Evolutionary conservation across 2,113 vertebrate genomes (phyloP).

Genomic region (Ellobius talpinus): DNA sequence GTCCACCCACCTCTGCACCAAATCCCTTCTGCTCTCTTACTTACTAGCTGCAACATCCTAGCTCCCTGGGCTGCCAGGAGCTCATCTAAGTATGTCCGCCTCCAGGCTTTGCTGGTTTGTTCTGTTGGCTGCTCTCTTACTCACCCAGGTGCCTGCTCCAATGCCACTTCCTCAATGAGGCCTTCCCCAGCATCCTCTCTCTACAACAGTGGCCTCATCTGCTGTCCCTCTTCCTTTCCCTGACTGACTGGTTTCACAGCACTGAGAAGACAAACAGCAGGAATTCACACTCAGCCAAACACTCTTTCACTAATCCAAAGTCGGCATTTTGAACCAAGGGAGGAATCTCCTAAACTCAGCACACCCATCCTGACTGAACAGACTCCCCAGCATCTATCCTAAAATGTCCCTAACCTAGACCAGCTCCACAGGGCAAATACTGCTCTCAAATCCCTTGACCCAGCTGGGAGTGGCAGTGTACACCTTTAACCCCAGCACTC

Average conservation of each 20-base stretch:
- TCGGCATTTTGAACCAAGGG: background rate
- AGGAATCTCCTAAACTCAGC: background rate
- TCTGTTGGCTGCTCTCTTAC: background rate
- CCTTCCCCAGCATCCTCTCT: background rate
- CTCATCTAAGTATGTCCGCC: background rate
- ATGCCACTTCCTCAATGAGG: background rate
- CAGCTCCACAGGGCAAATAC: background rate
- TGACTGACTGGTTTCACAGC: background rate
- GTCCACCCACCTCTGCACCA: background rate
- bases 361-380: background rate
- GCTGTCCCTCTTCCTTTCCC: background rate
- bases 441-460: background rate
- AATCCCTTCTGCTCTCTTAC: background rate
- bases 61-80: background rate
- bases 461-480: background rate
- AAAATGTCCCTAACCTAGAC: background rate
- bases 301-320: conserved; percentile 8
- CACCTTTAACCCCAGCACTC: background rate
- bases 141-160: background rate
- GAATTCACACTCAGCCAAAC: background rate
- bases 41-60: background rate
- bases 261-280: conserved; percentile 5
- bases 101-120: background rate
- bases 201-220: no score
- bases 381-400: no score